A percentile compares a stretch with the other conserved stretches of the same genome.
Evolutionary conservation across 1,140 invertebrate species (phyloP).

Genomic region (Trichonephila clavipes): DNA sequence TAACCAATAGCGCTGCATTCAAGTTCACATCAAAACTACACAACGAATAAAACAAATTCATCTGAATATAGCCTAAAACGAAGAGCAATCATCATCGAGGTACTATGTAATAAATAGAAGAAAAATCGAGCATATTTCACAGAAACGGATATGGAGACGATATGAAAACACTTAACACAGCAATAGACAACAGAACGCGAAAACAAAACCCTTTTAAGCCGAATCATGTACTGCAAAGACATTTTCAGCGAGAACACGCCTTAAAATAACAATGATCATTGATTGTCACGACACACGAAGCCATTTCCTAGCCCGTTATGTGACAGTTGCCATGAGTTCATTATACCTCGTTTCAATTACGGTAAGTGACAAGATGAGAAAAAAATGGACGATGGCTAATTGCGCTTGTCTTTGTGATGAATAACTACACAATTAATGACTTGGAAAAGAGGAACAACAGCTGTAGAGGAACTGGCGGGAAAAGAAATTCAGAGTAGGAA

Average conservation of each 20-base stretch:
- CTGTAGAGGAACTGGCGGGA: neutral
- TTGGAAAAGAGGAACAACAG: slow-evolving; percentile 17
- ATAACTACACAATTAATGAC: slow-evolving; percentile 37
- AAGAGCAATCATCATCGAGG: too few relatives aligned
- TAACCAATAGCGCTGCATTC: too few relatives aligned
- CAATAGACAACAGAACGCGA: too few relatives aligned
- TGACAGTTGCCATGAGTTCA: slow-evolving; percentile 54
- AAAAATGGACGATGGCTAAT: slow-evolving; percentile 54
- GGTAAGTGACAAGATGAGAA: slow-evolving; percentile 46
- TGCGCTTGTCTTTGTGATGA: slow-evolving; percentile 41
- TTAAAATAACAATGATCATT: slow-evolving; percentile 39
- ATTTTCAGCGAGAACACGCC: neutral
- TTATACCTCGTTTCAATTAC: slow-evolving; percentile 69
- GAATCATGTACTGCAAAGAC: neutral
- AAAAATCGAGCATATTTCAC: too few relatives aligned
- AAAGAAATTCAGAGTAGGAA: neutral
- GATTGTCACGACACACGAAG: neutral
- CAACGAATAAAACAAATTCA: too few relatives aligned
- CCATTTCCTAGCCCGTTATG: neutral
- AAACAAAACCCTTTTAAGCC: too few relatives aligned
- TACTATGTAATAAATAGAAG: too few relatives aligned
- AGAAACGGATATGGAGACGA: too few relatives aligned
- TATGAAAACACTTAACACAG: too few relatives aligned
- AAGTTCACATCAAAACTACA: too few relatives aligned
- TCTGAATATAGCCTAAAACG: too few relatives aligned